Evolutionary conservation across 2,797 vertebrate genomes (phyloP), one percentile per base, ranked within the genome.

Genomic region (Centropyge bicolor): DNA sequence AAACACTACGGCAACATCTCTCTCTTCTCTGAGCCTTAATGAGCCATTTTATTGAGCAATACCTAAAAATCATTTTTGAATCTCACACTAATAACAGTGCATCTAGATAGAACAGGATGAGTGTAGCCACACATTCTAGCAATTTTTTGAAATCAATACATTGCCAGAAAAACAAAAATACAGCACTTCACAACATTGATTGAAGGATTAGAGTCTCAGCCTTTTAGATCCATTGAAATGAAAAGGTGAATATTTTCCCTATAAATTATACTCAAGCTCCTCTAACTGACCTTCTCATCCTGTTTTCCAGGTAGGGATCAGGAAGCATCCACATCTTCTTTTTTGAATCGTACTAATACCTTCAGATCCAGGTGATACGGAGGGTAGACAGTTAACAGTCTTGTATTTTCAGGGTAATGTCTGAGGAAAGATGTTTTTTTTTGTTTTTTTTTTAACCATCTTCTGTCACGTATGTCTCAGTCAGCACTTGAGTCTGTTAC

Each of bases 381-480:
- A 61, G 17, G 22, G 19, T n/a, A 38, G 59, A 72, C 20, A 55
- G 20, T 70, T 56, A 61, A 19, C 36, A 4, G 9, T 31, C 72
- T 60, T 52, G 73, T 74, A 68, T 54, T 38, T 52, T 27, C 40
- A 54, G 24, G 9, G 24, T 60, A 56, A 78, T n/a, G 35, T 54
- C 57, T 48, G 38, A 43, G 38, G 35, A 76, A 40, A 60, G 36
- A 45, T 10, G 36, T 3, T 31, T 31, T 31, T 31, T 31, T 31
- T 31, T 31, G 2, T 31, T 31, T 31, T 31, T 31, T 31, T 31
- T 31, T 60, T 16, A 7, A 20, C 62, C 6, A 0, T 41, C 49
- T 45, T 69, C 22, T 27, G 16, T 67, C 59, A 20, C 9, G 55
- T 36, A 4, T 10, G 52, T 14, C 46, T 75, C 22, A 11, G 11